Conservation (phyloP, 2,888 invertebrate genomes). For the Aphidius colemani region DNA sequence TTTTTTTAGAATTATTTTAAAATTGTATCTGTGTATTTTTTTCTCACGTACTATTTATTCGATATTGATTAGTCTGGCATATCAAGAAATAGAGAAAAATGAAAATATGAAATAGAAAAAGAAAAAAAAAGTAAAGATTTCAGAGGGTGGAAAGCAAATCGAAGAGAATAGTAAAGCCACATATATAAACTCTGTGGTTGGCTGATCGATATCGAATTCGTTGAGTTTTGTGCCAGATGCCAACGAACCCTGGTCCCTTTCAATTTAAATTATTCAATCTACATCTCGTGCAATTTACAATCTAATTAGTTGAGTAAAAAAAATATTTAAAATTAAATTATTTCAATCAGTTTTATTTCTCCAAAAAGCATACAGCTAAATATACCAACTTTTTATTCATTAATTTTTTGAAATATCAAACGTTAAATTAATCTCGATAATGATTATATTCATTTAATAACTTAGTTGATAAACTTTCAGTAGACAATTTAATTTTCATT, state of each 20-base stretch:
- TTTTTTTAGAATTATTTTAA: too few species aligned
- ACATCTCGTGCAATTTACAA: constrained; percentile 17
- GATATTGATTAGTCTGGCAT: too few species aligned
- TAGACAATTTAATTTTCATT: constrained; percentile 2
- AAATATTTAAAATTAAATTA: constrained; percentile 9
- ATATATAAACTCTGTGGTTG: constrained; percentile 15
- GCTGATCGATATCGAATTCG: constrained; percentile 26
- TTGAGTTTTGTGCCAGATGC: constrained; percentile 16
- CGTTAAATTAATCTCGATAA: neutral
- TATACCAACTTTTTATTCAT: too few species aligned
- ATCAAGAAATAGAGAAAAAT: constrained; percentile 2
- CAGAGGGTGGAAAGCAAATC: constrained; percentile 9
- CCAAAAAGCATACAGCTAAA: neutral
- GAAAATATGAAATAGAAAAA: neutral
- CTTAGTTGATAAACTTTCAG: neutral
- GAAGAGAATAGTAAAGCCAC: constrained; percentile 2
- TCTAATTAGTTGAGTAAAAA: neutral
- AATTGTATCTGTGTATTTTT: too few species aligned
- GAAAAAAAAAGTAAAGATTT: constrained; percentile 1
- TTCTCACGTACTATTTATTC: constrained; percentile 2
- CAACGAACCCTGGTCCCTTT: constrained; percentile 23
- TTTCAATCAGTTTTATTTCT: neutral
- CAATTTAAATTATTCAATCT: constrained; percentile 23
- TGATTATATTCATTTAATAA: too few species aligned
- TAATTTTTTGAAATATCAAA: neutral